phyloP scores from a whole-genome alignment of 2,888 invertebrate species.

The Leptinotarsa peninsularis region DNA sequence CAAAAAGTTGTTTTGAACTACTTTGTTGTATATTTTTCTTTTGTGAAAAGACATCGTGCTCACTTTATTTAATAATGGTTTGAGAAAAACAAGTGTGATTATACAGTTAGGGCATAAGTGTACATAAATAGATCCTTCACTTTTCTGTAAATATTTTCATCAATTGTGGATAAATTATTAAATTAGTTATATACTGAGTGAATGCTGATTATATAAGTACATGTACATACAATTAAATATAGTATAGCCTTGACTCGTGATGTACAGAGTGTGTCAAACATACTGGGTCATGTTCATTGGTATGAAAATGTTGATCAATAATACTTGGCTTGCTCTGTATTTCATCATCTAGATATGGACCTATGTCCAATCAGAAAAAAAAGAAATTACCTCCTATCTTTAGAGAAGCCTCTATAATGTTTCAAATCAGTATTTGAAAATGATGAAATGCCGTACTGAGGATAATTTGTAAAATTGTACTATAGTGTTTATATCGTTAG shows the following conservation, averaged over 20 bases:
- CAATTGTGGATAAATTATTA: slow-evolving; percentile 58
- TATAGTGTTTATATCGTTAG: slow-evolving; percentile 65
- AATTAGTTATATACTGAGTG: slow-evolving; percentile 58
- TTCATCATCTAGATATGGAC: neutral
- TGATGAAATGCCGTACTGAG: slow-evolving; percentile 54
- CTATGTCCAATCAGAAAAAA: neutral
- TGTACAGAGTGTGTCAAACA: slow-evolving; percentile 3
- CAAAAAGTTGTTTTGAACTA: slow-evolving; percentile 29
- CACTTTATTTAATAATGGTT: slow-evolving; percentile 52
- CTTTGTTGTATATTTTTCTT: slow-evolving; percentile 38
- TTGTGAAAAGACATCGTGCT: slow-evolving; percentile 57
- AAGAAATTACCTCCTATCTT: slow-evolving; percentile 11
- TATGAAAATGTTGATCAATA: neutral
- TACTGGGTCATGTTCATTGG: neutral
- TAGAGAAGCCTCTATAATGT: slow-evolving; percentile 8
- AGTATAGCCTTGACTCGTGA: slow-evolving; percentile 34
- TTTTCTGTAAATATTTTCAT: slow-evolving; percentile 63
- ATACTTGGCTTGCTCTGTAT: neutral
- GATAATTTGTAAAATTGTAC: slow-evolving; percentile 63
- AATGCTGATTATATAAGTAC: slow-evolving; percentile 47
- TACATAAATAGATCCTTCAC: slow-evolving; percentile 59
- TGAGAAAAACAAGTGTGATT: slow-evolving; percentile 63
- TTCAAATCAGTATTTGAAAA: slow-evolving; percentile 44
- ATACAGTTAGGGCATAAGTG: slow-evolving; percentile 58
- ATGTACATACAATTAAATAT: slow-evolving; percentile 53